Evolutionary conservation across 2,888 invertebrate species (phyloP).

Genomic region (Meteorus cinctellus): DNA sequence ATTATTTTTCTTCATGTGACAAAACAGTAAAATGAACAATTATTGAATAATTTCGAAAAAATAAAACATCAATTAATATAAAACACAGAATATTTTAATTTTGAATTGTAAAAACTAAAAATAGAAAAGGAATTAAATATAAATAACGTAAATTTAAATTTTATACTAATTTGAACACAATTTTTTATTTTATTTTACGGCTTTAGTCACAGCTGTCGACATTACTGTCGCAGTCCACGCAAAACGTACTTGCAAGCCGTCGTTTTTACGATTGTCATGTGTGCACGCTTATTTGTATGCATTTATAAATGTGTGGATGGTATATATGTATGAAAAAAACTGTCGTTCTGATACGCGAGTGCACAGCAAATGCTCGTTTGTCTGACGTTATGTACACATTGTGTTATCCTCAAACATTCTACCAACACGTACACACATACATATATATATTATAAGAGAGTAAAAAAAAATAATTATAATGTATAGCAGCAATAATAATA

Average conservation of each 20-base stretch:
- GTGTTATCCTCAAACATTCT: background rate
- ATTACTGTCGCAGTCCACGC: background rate
- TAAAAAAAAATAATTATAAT: background rate
- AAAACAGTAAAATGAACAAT: too few species aligned
- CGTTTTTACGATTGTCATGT: conserved; percentile 18
- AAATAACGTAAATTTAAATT: background rate
- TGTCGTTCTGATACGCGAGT: background rate
- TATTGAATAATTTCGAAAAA: too few species aligned
- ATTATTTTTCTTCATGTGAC: too few species aligned
- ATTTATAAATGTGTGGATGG: background rate
- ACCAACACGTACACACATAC: background rate
- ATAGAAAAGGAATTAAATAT: conserved; percentile 13
- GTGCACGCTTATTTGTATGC: background rate
- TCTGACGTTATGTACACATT: conserved; percentile 4
- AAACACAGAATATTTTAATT: too few species aligned
- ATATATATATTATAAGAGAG: background rate
- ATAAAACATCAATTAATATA: too few species aligned
- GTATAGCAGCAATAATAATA: background rate
- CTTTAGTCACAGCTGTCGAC: conserved; percentile 14
- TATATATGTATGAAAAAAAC: background rate
- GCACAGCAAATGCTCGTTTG: background rate
- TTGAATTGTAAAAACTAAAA: background rate
- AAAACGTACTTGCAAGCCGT: background rate
- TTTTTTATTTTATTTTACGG: conserved; percentile 24
- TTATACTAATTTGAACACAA: conserved; percentile 8